Evolutionary conservation across 2,797 vertebrate genomes (phyloP), one percentile per base, ranked within the genome.

Genomic region (Esox masquinongy): DNA sequence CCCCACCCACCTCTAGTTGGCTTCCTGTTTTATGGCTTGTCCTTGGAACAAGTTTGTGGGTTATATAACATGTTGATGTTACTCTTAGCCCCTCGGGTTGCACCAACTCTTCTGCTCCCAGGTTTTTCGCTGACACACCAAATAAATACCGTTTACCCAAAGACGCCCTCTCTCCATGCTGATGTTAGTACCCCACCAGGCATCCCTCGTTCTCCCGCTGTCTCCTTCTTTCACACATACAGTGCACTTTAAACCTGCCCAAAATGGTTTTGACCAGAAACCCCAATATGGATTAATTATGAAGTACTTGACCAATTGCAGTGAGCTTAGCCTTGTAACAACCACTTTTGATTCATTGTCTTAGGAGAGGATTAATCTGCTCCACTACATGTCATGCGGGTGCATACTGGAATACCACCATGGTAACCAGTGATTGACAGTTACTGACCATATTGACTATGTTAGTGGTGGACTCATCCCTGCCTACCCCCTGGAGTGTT

Each of bases 61-160:
- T 79, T 77, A 71, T 81, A 43, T 77, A 83, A 81, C 29, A 5
- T 74, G 69, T 63, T 79, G 73, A 79, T 26, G 4, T 19, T 61
- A 15, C 9, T 12, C 36, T 68, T 24, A 31, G 39, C 15, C 8
- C 43, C 68, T 9, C 15, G 68, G 43, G n/a, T 75, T 68, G 47
- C 26, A 16, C 16, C 17, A 50, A 68, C 26, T 24, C 3, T 72
- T 50, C 56, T 5, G 14, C 53, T n/a, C 53, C n/a, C 53, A 56
- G 53, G 2, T 22, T 61, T 68, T 24, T 66, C 6, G 31, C 47
- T 19, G 64, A 31, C 22, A 26, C 34, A 69, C n/a, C 34, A 63
- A 34, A 61, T 61, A 29, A 29, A 75, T 61, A 51, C 59, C 49
- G 51, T 34, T 76, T 74, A 43, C 47, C 49, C 26, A 26, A 8